phyloP scores from a whole-genome alignment of 92 coral and sea anemone species.

The Pocillopora meandrina region DNA sequence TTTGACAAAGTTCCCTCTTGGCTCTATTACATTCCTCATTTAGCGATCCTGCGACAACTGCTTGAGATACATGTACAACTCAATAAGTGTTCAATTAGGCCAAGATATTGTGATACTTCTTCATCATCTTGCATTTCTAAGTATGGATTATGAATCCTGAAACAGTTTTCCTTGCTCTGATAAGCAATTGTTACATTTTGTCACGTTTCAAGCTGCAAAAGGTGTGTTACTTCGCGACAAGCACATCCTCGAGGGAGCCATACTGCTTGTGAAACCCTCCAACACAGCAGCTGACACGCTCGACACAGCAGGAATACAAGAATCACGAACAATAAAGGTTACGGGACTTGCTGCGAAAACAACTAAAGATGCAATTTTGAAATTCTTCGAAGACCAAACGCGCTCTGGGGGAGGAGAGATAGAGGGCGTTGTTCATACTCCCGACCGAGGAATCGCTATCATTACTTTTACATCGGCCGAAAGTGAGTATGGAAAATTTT shows the following conservation, averaged over 20 bases:
- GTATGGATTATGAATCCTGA: no score
- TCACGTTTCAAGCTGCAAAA: neutral
- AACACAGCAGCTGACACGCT: neutral
- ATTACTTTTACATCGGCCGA: slow-evolving; percentile 59
- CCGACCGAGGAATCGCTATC: slow-evolving; percentile 46
- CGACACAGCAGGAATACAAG: neutral
- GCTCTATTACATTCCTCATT: no score
- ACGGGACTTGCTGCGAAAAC: slow-evolving; percentile 59
- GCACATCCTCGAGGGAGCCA: slow-evolving; percentile 3
- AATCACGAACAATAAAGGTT: slow-evolving; percentile 35
- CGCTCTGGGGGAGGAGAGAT: slow-evolving; percentile 87
- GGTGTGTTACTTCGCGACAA: neutral
- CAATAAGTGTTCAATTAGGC: no score
- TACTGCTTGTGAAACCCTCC: neutral
- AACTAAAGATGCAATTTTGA: slow-evolving; percentile 58
- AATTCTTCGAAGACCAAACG: slow-evolving; percentile 73
- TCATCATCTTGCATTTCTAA: no score
- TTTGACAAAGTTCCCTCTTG: no score
- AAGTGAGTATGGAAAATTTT: slow-evolving; percentile 31
- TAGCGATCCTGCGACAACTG: no score
- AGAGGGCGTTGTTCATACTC: slow-evolving; percentile 35
- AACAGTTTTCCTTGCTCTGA: no score
- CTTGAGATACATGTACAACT: no score
- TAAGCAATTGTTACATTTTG: no score
- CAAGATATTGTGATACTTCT: no score